Evolutionary conservation across 2,797 vertebrate species (phyloP).

Genomic region (Danio albolineatus): DNA sequence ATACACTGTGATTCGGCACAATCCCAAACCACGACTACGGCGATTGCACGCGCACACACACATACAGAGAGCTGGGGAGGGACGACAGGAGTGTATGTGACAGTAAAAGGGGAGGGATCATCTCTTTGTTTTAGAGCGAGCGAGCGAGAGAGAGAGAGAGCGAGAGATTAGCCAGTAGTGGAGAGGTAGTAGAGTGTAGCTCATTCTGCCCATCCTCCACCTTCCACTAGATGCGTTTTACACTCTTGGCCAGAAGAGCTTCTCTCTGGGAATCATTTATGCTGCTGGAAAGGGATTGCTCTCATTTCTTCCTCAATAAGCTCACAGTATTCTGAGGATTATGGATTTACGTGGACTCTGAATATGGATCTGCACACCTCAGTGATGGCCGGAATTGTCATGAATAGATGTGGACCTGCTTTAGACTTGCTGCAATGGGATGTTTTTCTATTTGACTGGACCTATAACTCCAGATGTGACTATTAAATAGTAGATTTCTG

Average conservation of each 20-base stretch:
- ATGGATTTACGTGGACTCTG: neutral
- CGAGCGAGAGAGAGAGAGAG: conserved; percentile 44
- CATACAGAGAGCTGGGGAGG: conserved; percentile 26
- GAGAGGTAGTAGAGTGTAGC: conserved; percentile 32
- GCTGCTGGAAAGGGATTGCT: neutral
- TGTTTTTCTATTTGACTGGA: conserved; percentile 29
- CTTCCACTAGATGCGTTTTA: conserved; percentile 31
- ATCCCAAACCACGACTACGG: conserved; percentile 50
- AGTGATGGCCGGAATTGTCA: conserved; percentile 2
- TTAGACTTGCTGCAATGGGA: conserved; percentile 20
- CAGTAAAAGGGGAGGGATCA: conserved; percentile 58
- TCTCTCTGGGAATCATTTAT: conserved; percentile 23
- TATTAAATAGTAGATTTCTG: conserved; percentile 46
- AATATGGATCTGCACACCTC: conserved; percentile 33
- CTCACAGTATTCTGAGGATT: neutral
- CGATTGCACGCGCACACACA: conserved; percentile 43
- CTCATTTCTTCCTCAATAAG: neutral
- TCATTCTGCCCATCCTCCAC: conserved; percentile 26
- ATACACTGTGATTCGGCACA: conserved; percentile 49
- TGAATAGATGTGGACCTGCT: conserved; percentile 9
- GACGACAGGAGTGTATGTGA: conserved; percentile 49
- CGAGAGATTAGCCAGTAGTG: conserved; percentile 34
- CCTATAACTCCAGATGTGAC: conserved; percentile 30
- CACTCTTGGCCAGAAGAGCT: conserved; percentile 20
- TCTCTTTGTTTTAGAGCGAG: conserved; percentile 62